Evolutionary conservation across 1,140 invertebrate species (phyloP).

Genomic region (Frieseomelitta varia): DNA sequence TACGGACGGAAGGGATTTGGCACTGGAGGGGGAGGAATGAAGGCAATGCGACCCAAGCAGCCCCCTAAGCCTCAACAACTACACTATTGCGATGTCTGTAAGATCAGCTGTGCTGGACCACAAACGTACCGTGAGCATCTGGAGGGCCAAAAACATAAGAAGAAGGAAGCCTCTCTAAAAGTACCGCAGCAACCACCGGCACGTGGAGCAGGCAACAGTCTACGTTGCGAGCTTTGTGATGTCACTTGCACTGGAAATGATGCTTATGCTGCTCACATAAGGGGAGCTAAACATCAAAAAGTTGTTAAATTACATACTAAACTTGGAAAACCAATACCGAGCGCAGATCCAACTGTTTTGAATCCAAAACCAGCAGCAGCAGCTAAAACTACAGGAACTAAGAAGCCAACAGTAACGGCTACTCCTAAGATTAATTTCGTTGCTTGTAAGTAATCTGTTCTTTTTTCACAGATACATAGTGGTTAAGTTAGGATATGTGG

Average conservation of each 20-base stretch:
- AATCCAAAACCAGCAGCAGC: conserved; percentile 79
- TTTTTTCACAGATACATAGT: neutral
- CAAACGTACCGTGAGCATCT: conserved; percentile 98
- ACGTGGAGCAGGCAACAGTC: conserved; percentile 85
- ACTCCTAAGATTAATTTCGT: conserved; percentile 96
- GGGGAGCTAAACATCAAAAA: conserved; percentile 98
- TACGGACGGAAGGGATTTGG: conserved; percentile 87
- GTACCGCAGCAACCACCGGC: conserved; percentile 84
- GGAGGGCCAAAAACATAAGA: conserved; percentile 99
- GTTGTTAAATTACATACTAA: conserved; percentile 98
- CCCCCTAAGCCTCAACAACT: conserved; percentile 94
- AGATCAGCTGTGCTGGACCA: conserved; percentile 98
- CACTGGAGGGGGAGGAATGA: conserved; percentile 83
- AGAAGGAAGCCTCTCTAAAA: conserved; percentile 96
- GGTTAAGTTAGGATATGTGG: neutral
- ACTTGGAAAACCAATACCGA: conserved; percentile 98
- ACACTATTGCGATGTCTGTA: conserved; percentile 98
- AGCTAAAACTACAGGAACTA: conserved; percentile 78
- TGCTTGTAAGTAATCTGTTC: conserved; percentile 82
- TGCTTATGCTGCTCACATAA: conserved; percentile 98
- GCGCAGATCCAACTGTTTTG: conserved; percentile 94
- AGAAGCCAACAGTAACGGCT: conserved; percentile 84
- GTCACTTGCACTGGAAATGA: conserved; percentile 98
- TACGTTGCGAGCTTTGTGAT: conserved; percentile 96
- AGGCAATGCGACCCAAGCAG: conserved; percentile 88